phyloP scores from a whole-genome alignment of 2,888 invertebrate species.

The Podabrus alpinus region DNA sequence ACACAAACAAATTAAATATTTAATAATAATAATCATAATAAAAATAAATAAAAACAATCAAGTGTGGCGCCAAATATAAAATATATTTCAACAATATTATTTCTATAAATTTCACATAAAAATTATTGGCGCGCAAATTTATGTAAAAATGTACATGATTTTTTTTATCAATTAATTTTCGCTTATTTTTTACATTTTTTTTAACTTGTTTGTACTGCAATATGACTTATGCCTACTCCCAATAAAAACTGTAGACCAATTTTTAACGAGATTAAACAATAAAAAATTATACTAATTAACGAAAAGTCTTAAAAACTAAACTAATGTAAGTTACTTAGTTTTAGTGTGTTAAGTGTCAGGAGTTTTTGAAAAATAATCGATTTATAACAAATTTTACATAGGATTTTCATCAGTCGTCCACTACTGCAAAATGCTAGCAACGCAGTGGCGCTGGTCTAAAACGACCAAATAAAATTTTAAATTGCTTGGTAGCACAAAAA shows the following conservation, averaged over 20 bases:
- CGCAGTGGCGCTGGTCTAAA: conserved; percentile 32
- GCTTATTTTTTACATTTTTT: conserved; percentile 46
- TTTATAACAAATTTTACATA: conserved; percentile 4
- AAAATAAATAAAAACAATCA: not conserved
- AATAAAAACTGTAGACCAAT: conserved; percentile 48
- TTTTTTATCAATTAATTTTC: conserved; percentile 42
- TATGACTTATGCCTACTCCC: conserved; percentile 51
- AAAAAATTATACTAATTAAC: conserved; percentile 43
- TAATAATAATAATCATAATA: not conserved
- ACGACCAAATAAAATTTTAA: conserved; percentile 36
- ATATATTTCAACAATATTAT: conserved; percentile 50
- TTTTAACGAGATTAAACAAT: conserved; percentile 50
- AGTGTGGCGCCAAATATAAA: conserved; percentile 51
- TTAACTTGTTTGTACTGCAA: conserved; percentile 50
- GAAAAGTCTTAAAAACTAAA: conserved; percentile 49
- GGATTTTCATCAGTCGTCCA: conserved; percentile 12
- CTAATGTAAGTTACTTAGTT: conserved; percentile 51
- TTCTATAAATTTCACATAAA: conserved; percentile 46
- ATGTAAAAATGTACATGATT: conserved; percentile 45
- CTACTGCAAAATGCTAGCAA: not conserved
- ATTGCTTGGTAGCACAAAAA: conserved; percentile 37
- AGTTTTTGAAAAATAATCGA: conserved; percentile 31
- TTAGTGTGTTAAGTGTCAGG: conserved; percentile 39
- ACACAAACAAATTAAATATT: conserved; percentile 30
- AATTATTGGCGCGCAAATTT: conserved; percentile 51